Percentiles rank a stretch among this genome's conserved stretches.
phyloP scores from a whole-genome alignment of 2,888 invertebrate species.

The Plagiodera versicolora region DNA sequence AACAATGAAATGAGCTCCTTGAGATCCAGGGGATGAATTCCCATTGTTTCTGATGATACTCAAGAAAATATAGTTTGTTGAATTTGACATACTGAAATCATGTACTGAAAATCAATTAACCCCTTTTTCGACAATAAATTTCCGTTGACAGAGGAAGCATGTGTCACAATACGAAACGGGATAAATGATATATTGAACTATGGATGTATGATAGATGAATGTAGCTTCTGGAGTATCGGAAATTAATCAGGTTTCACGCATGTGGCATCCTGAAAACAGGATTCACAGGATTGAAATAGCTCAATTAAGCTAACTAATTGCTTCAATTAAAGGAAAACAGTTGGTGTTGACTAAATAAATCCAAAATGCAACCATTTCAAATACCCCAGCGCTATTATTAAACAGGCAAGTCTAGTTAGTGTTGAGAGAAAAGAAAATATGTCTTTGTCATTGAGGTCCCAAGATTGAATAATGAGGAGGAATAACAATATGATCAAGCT shows the following conservation, averaged over 20 bases:
- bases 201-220: conserved; percentile 18
- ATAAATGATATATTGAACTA: conserved; percentile 21
- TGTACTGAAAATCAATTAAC: background rate
- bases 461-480: too few relatives aligned
- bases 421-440: too few relatives aligned
- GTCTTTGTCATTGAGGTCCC: too few relatives aligned
- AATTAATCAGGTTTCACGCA: conserved; percentile 30
- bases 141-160: conserved; percentile 14
- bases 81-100: too few relatives aligned
- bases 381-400: too few relatives aligned
- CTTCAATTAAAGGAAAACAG: conserved; percentile 51
- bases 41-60: too few relatives aligned
- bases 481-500: too few relatives aligned
- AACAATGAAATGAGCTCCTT: too few relatives aligned
- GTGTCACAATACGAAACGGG: conserved; percentile 14
- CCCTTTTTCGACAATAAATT: conserved; percentile 1
- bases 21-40: too few relatives aligned
- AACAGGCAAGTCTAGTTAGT: too few relatives aligned
- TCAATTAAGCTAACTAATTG: conserved; percentile 51
- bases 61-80: too few relatives aligned
- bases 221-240: conserved; percentile 20
- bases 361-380: background rate
- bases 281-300: conserved; percentile 47
- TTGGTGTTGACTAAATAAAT: conserved; percentile 39
- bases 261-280: conserved; percentile 35